Evolutionary conservation across 2,113 vertebrate genomes (phyloP).

Genomic region (Anarhynchus alexandrinus): DNA sequence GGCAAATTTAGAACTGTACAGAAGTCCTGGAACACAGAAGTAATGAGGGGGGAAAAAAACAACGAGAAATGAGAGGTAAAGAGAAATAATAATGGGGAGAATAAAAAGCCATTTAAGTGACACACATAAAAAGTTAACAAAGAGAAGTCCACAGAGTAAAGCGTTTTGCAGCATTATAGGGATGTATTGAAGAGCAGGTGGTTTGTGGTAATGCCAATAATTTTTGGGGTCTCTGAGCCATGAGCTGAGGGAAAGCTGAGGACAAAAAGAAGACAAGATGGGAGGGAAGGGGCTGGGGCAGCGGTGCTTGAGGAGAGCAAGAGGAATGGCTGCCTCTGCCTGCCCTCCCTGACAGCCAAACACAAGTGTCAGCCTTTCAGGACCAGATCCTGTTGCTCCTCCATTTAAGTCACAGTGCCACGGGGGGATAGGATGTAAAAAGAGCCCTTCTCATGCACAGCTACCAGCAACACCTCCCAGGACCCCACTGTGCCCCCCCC

Average conservation of each 20-base stretch:
- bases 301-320: not conserved
- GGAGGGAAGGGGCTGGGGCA: not conserved
- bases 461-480: not conserved
- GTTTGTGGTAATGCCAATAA: not conserved
- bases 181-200: not conserved
- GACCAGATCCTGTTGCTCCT: not conserved
- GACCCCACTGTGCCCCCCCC: not conserved
- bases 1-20: conserved; percentile 26
- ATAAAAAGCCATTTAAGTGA: not conserved
- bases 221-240: not conserved
- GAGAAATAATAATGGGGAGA: not conserved
- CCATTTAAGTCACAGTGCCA: not conserved
- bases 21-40: conserved; percentile 11
- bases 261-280: not conserved
- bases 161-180: not conserved
- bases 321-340: not conserved
- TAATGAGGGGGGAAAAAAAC: not conserved
- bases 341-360: not conserved
- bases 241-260: not conserved
- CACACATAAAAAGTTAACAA: not conserved
- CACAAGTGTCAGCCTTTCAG: not conserved
- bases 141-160: not conserved
- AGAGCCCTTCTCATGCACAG: not conserved
- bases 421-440: not conserved
- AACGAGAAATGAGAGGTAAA: not conserved